Conservation (phyloP, 1,140 invertebrate genomes). For the Idris sp. region DNA sequence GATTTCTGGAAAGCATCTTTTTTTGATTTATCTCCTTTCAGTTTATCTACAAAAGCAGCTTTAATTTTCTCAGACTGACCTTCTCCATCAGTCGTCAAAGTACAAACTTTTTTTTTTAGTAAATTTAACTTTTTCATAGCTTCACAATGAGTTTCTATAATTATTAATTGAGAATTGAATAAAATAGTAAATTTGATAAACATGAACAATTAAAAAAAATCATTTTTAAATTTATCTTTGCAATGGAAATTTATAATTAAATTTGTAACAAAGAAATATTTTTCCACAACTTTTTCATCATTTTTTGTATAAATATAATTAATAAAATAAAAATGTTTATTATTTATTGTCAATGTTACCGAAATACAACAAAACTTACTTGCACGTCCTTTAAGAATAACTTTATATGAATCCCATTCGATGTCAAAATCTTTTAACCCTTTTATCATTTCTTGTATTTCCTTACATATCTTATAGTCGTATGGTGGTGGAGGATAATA, state of each 20-base stretch:
- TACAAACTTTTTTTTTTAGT: not conserved
- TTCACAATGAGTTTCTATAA: not conserved
- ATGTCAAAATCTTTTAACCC: conserved; percentile 10
- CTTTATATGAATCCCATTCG: conserved; percentile 7
- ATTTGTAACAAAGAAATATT: conserved; percentile 1
- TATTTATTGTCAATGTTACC: no score
- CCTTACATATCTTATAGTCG: conserved; percentile 6
- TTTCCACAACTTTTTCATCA: not conserved
- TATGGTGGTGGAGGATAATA: conserved; percentile 19
- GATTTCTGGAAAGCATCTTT: no score
- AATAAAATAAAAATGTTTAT: no score
- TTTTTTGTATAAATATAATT: no score
- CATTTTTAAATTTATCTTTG: conserved; percentile 1
- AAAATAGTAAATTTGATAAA: no score
- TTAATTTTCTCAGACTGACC: not conserved
- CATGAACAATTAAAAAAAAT: no score
- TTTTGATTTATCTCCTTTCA: not conserved
- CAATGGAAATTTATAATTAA: not conserved
- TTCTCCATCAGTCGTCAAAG: conserved; percentile 4
- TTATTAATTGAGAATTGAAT: not conserved
- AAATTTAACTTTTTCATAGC: not conserved
- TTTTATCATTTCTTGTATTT: conserved; percentile 12
- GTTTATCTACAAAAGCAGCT: not conserved
- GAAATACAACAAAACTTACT: conserved; percentile 14
- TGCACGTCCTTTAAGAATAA: conserved; percentile 18